Conservation (phyloP, 1,140 invertebrate species). For the Drosophila bipectinata region DNA sequence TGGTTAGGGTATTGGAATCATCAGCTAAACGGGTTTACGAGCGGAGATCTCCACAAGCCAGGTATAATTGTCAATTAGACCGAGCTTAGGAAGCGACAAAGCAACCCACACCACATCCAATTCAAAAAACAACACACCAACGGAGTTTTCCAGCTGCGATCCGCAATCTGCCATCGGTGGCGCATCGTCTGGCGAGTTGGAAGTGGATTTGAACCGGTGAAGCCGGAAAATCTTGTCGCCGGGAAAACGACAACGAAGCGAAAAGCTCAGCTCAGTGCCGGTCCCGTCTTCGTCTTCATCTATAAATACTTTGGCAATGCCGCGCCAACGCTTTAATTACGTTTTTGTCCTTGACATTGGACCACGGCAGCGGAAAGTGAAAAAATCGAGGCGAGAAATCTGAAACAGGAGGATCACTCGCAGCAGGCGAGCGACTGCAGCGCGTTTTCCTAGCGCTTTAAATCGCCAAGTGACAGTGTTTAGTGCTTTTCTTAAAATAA, state of each 20-base stretch:
- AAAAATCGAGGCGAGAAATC: neutral
- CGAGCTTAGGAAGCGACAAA: conserved; percentile 68
- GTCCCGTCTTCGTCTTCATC: conserved; percentile 65
- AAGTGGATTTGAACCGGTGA: conserved; percentile 61
- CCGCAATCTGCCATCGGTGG: conserved; percentile 25
- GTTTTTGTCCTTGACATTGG: conserved; percentile 81
- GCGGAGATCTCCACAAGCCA: conserved; percentile 25
- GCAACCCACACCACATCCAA: conserved; percentile 31
- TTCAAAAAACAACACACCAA: neutral
- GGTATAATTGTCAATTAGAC: conserved; percentile 76
- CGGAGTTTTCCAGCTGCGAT: conserved; percentile 25
- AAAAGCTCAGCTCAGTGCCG: conserved; percentile 35
- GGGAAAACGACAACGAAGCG: conserved; percentile 61
- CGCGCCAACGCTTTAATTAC: conserved; percentile 77
- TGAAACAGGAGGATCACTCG: conserved; percentile 10
- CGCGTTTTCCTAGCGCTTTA: conserved; percentile 55
- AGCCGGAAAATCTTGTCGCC: conserved; percentile 79
- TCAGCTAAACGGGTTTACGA: conserved; percentile 52
- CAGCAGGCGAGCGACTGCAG: conserved; percentile 25
- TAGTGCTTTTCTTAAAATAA: conserved; percentile 32
- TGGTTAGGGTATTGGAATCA: neutral
- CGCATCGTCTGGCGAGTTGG: conserved; percentile 36
- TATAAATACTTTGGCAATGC: conserved; percentile 79
- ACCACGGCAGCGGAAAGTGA: conserved; percentile 32
- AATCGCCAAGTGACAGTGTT: conserved; percentile 41